These are phyloP conservation scores for Drosophila leontia DNA, from an alignment of 1,140 invertebrate genomes.

Conservation along the genomic window DNA sequence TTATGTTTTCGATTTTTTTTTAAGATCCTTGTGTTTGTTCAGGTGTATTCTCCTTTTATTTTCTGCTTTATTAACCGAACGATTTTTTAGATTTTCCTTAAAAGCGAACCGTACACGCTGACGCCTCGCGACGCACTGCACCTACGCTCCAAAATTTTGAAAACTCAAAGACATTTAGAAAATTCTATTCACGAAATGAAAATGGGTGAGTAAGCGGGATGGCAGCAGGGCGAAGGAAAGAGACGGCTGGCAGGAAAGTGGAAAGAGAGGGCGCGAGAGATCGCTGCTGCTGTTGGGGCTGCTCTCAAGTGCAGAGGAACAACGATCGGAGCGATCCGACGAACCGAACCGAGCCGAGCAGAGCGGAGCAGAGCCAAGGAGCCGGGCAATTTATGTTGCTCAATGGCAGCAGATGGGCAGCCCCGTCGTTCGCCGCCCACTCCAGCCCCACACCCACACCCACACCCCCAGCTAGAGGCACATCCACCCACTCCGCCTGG, in stretches of 20 bases:
- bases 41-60: conserved; percentile 27
- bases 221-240: conserved; percentile 6
- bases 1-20: background rate
- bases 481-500: conserved; percentile 47
- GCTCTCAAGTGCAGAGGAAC: conserved; percentile 65
- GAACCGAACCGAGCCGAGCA: conserved; percentile 7
- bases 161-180: conserved; percentile 81
- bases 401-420: conserved; percentile 68
- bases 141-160: conserved; percentile 84
- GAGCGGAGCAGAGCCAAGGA: conserved; percentile 53
- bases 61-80: conserved; percentile 13
- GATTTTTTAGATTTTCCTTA: conserved; percentile 9
- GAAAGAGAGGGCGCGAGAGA: conserved; percentile 28
- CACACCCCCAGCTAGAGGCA: conserved; percentile 22
- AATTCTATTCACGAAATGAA: conserved; percentile 73
- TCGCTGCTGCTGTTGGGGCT: conserved; percentile 5
- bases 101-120: conserved; percentile 74
- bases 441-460: conserved; percentile 37
- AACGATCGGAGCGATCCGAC: conserved; percentile 7
- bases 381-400: conserved; percentile 77
- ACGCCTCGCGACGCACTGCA: conserved; percentile 84
- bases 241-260: conserved; percentile 17
- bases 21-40: background rate
- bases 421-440: conserved; percentile 20
- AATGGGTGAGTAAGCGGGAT: conserved; percentile 49